These are phyloP conservation scores for Hipposideros larvatus DNA, from an alignment of 2,797 vertebrate species.

Conservation along the genomic window DNA sequence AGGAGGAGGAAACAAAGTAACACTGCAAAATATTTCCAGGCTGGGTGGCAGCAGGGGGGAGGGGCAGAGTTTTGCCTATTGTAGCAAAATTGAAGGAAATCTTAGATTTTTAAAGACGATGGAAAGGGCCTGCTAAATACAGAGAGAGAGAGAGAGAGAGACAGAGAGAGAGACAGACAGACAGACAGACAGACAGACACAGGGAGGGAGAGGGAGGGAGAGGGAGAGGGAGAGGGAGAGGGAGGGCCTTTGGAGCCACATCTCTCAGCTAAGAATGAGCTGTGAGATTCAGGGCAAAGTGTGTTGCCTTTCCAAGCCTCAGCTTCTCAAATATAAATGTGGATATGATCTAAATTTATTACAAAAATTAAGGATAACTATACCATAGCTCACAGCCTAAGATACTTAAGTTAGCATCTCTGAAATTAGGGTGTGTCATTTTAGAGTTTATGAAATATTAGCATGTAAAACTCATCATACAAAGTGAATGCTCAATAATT, in stretches of 20 bases:
- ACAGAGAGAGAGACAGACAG: too few species aligned
- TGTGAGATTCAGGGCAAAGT: neutral
- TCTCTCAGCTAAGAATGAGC: neutral
- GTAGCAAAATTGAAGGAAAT: neutral
- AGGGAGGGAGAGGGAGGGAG: too few species aligned
- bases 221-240: too few species aligned
- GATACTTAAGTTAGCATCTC: neutral
- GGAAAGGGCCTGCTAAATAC: neutral
- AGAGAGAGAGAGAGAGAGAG: neutral
- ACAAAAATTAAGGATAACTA: neutral
- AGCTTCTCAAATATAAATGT: neutral
- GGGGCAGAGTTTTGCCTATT: neutral
- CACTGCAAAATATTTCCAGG: neutral
- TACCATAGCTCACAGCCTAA: neutral
- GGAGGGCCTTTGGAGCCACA: neutral
- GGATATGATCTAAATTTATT: neutral
- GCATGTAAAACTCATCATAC: neutral
- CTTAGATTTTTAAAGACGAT: neutral
- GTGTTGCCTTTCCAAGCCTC: neutral
- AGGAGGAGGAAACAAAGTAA: neutral
- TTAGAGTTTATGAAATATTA: neutral
- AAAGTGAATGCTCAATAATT: neutral
- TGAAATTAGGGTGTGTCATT: neutral
- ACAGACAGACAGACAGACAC: neutral
- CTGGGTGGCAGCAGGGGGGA: neutral